These are phyloP conservation scores for Drosophila dunni DNA, from an alignment of 1,140 invertebrate species.

Conservation along the genomic window DNA sequence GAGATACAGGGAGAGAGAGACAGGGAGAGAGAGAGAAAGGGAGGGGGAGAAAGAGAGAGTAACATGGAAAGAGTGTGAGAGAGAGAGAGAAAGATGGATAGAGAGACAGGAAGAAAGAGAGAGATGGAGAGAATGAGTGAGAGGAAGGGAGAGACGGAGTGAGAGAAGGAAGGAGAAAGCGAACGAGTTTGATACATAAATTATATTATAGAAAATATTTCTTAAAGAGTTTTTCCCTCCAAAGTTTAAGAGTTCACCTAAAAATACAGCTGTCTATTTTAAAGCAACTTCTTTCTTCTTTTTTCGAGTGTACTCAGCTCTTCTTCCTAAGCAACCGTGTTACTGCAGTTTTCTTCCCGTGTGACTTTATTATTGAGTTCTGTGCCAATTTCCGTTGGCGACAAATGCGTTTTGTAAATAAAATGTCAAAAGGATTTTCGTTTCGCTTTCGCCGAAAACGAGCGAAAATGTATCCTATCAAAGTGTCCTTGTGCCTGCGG, in stretches of 20 bases:
- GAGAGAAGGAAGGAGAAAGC: too few species aligned
- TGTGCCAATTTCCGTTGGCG: constrained; percentile 75
- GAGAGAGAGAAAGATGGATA: not conserved
- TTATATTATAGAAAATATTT: not conserved
- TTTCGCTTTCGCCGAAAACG: constrained; percentile 50
- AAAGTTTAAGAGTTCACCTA: too few species aligned
- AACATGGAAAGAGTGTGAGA: not conserved
- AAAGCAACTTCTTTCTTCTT: not conserved
- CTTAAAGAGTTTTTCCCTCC: not conserved
- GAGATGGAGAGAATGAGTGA: too few species aligned
- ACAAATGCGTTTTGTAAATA: constrained; percentile 80
- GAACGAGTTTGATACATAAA: too few species aligned
- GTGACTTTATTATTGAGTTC: constrained; percentile 77
- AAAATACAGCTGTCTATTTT: too few species aligned
- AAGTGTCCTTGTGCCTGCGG: constrained; percentile 31
- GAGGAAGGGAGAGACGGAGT: too few species aligned
- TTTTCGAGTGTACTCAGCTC: not conserved
- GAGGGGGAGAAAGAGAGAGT: not conserved
- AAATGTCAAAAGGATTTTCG: constrained; percentile 77
- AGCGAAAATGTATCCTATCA: constrained; percentile 45
- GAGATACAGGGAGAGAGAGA: constrained; percentile 8
- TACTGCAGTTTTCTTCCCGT: constrained; percentile 24
- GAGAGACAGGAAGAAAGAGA: not conserved
- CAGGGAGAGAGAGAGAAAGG: too few species aligned
- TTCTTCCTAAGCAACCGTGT: constrained; percentile 8